Percentiles rank a stretch among this genome's conserved stretches.
These are phyloP conservation scores for Paramormyrops kingsleyae DNA, from an alignment of 2,113 vertebrate species.

Conservation along the genomic window DNA sequence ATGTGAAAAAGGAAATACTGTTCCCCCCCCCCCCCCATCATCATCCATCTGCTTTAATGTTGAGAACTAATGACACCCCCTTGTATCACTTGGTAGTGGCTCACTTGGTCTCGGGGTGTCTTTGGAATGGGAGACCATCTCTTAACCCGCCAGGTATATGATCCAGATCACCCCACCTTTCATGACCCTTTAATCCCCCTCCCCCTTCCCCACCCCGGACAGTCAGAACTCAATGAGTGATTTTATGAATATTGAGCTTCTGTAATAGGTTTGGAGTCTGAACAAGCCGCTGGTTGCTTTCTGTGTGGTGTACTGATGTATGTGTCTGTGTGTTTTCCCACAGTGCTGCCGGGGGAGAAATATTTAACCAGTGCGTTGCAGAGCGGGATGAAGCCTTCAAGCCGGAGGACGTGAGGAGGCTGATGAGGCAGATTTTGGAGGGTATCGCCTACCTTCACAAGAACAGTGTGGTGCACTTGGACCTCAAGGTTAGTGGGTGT, in stretches of 20 bases:
- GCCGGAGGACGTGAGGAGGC: slow-evolving; percentile 59
- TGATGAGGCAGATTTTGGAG: slow-evolving; percentile 65
- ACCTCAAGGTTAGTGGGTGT: slow-evolving; percentile 53
- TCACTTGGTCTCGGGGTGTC: background rate
- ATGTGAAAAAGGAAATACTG: background rate
- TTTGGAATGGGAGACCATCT: background rate
- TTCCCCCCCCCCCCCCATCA: background rate
- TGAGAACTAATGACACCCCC: background rate
- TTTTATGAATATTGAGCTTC: background rate
- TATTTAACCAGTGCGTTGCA: slow-evolving; percentile 64
- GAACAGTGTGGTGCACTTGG: slow-evolving; percentile 60
- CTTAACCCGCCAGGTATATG: background rate
- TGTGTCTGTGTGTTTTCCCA: background rate
- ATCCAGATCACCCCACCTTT: background rate
- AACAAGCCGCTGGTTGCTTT: background rate
- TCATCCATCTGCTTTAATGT: background rate
- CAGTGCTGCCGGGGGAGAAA: slow-evolving; percentile 67
- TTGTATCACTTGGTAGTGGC: background rate
- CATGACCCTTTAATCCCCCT: background rate
- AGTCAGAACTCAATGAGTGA: background rate
- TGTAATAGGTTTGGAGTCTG: background rate
- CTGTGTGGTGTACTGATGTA: slow-evolving; percentile 3
- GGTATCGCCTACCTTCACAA: slow-evolving; percentile 60
- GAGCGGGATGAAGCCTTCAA: slow-evolving; percentile 61
- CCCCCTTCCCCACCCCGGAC: background rate